These are phyloP conservation scores for Tenualosa ilisha DNA, from an alignment of 2,797 vertebrate species.

Conservation along the genomic window DNA sequence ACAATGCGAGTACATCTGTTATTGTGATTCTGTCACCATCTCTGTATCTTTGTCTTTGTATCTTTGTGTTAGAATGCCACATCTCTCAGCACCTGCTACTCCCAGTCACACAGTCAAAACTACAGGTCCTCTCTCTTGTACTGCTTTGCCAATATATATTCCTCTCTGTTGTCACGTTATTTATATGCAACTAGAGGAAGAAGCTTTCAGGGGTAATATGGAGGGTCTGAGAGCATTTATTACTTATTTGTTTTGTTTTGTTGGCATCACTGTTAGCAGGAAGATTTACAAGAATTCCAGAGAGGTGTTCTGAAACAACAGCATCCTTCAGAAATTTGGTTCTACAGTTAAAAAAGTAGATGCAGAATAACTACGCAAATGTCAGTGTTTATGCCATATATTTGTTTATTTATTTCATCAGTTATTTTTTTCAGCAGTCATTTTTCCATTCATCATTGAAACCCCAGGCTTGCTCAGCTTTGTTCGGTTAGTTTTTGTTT, in stretches of 20 bases:
- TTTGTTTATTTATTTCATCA: too few relatives aligned
- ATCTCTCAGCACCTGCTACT: not conserved
- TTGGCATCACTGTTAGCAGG: not conserved
- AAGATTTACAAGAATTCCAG: not conserved
- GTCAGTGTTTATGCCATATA: not conserved
- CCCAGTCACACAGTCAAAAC: not conserved
- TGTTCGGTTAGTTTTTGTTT: not conserved
- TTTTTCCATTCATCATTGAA: not conserved
- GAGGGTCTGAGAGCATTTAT: not conserved
- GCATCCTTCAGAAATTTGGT: not conserved
- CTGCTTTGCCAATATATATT: not conserved
- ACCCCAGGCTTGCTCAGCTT: not conserved
- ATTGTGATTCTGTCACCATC: not conserved
- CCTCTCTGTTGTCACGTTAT: not conserved
- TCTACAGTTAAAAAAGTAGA: not conserved
- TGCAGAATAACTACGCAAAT: too few relatives aligned
- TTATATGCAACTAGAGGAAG: not conserved
- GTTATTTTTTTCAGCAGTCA: not conserved
- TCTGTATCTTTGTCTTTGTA: not conserved
- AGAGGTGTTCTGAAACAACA: not conserved
- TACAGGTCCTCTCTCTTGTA: not conserved
- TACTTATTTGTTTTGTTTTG: not conserved
- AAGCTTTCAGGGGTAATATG: not conserved
- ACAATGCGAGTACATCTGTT: not conserved
- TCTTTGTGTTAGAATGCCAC: not conserved